Evolutionary conservation across 2,113 vertebrate species (phyloP).

Genomic region (Zapus hudsonius): DNA sequence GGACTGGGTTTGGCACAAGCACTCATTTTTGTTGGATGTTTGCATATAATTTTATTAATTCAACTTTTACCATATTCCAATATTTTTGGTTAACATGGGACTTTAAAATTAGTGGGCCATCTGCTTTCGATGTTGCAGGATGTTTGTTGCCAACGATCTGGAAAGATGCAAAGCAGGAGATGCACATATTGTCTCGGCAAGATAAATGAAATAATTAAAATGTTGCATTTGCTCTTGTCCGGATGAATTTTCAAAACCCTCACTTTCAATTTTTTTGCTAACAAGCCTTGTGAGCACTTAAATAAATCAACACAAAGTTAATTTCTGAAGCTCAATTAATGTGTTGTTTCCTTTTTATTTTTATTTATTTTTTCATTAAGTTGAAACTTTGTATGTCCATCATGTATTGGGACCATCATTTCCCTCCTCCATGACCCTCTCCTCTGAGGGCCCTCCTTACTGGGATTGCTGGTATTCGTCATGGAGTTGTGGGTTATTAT

Average conservation of each 20-base stretch:
- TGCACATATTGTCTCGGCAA: conserved; percentile 35
- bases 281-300: background rate
- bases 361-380: no score
- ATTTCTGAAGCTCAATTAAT: no score
- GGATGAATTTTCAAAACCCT: conserved; percentile 43
- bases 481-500: no score
- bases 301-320: background rate
- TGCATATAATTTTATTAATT: conserved; percentile 80
- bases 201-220: conserved; percentile 65
- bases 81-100: conserved; percentile 75
- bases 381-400: no score
- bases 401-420: no score
- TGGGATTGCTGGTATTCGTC: no score
- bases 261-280: conserved; percentile 42
- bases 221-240: conserved; percentile 28
- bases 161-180: conserved; percentile 41
- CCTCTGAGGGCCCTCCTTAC: no score
- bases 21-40: conserved; percentile 74
- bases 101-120: conserved; percentile 76
- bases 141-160: conserved; percentile 63
- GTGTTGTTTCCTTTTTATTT: no score
- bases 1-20: conserved; percentile 71
- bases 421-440: no score
- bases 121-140: conserved; percentile 65
- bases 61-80: conserved; percentile 78